Percentiles rank a stretch among this genome's conserved stretches.
Evolutionary conservation across 2,797 vertebrate species (phyloP).

Genomic region (Euthynnus affinis): DNA sequence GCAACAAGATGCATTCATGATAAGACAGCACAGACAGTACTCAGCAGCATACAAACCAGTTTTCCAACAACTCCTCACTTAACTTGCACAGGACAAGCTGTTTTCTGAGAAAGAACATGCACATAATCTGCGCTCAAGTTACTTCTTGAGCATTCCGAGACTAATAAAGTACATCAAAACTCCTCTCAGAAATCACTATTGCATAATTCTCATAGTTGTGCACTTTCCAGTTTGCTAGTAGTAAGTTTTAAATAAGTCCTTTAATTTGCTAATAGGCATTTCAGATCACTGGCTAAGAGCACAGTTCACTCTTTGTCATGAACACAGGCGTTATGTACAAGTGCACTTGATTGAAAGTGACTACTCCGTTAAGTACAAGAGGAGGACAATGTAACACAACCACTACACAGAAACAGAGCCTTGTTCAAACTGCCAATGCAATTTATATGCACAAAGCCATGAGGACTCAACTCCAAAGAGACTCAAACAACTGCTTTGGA

Average conservation of each 20-base stretch:
- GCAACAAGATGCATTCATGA: slow-evolving; percentile 4
- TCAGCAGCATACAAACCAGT: neutral
- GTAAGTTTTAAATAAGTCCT: slow-evolving; percentile 4
- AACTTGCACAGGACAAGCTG: neutral
- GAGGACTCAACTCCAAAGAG: neutral
- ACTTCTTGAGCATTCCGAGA: slow-evolving; percentile 16
- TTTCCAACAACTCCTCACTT: slow-evolving; percentile 8
- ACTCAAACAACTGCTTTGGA: slow-evolving; percentile 2
- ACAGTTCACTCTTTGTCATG: slow-evolving; percentile 16
- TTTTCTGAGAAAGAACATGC: slow-evolving; percentile 19
- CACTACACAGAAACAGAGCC: slow-evolving; percentile 1
- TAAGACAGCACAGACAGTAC: slow-evolving; percentile 21
- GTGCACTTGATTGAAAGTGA: slow-evolving; percentile 33
- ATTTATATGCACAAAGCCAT: slow-evolving; percentile 9
- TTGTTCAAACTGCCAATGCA: slow-evolving; percentile 34
- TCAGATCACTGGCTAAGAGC: slow-evolving; percentile 32
- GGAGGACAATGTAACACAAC: slow-evolving; percentile 9
- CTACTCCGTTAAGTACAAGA: slow-evolving; percentile 18
- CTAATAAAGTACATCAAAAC: neutral
- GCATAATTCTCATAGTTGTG: slow-evolving; percentile 2
- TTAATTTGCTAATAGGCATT: neutral
- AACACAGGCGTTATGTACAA: slow-evolving; percentile 16
- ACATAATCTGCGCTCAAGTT: neutral
- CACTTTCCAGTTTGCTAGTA: neutral
- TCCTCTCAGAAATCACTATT: slow-evolving; percentile 8